These are phyloP conservation scores for Antheraea yamamai DNA, from an alignment of 2,888 invertebrate species.

Conservation along the genomic window DNA sequence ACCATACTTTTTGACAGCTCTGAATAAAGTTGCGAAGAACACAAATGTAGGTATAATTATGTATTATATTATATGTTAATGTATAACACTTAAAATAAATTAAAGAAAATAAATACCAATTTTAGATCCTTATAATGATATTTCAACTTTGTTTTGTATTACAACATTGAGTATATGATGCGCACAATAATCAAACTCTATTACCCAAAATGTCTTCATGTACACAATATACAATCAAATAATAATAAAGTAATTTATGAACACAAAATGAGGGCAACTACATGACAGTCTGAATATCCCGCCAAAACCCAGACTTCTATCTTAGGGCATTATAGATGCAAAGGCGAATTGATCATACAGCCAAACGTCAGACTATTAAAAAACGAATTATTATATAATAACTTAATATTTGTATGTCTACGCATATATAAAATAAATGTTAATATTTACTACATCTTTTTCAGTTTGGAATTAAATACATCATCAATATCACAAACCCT, in stretches of 20 bases:
- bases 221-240: not conserved
- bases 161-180: too few relatives aligned
- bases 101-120: too few relatives aligned
- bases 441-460: constrained; percentile 37
- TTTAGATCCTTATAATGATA: too few relatives aligned
- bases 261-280: not conserved
- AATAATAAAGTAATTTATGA: not conserved
- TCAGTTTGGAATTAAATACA: constrained; percentile 71
- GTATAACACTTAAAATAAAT: too few relatives aligned
- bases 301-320: not conserved
- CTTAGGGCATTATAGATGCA: not conserved
- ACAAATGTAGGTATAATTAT: too few relatives aligned
- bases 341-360: not conserved
- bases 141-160: too few relatives aligned
- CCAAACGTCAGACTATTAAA: not conserved
- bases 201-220: not conserved
- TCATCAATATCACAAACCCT: constrained; percentile 57
- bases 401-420: not conserved
- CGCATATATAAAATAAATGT: not conserved
- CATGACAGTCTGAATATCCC: not conserved
- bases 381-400: not conserved
- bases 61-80: too few relatives aligned
- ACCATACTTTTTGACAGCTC: too few relatives aligned
- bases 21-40: too few relatives aligned
- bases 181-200: not conserved